Conservation (phyloP, 92 coral and sea anemone genomes). For the Phenganax subtilis region DNA sequence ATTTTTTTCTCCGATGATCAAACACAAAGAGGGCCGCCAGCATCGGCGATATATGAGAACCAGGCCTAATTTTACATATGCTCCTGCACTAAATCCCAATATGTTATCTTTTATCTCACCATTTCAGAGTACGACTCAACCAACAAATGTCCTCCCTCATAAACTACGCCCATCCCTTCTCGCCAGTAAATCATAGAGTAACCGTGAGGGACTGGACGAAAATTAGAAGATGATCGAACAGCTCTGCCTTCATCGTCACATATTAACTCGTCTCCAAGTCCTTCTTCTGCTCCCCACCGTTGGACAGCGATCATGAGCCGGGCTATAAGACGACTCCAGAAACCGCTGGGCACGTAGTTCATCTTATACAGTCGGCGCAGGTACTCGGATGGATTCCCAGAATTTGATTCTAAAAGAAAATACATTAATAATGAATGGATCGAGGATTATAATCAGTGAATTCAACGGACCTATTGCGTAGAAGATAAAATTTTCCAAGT, state of each 20-base stretch:
- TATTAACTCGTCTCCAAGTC: slow-evolving; percentile 64
- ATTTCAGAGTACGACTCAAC: slow-evolving; percentile 74
- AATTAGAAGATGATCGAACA: slow-evolving; percentile 2
- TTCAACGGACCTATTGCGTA: too few relatives aligned
- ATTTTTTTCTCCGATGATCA: too few relatives aligned
- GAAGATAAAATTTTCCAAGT: neutral
- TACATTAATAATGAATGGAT: neutral
- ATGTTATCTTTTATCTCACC: slow-evolving; percentile 47
- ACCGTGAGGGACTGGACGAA: slow-evolving; percentile 41
- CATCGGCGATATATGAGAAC: too few relatives aligned
- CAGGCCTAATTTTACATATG: too few relatives aligned
- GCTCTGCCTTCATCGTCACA: slow-evolving; percentile 26
- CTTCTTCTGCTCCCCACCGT: slow-evolving; percentile 79
- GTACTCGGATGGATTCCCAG: slow-evolving; percentile 32
- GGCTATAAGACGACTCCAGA: slow-evolving; percentile 97
- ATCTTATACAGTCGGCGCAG: slow-evolving; percentile 73
- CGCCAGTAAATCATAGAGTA: slow-evolving; percentile 95
- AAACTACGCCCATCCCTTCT: slow-evolving; percentile 90
- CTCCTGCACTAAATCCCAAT: neutral
- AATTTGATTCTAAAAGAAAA: neutral
- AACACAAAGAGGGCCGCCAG: too few relatives aligned
- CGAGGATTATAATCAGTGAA: too few relatives aligned
- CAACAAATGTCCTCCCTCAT: slow-evolving; percentile 83
- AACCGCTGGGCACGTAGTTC: slow-evolving; percentile 96
- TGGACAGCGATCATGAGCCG: slow-evolving; percentile 92